Conservation (phyloP, 2,797 vertebrate species). For the Macroramphosus scolopax region DNA sequence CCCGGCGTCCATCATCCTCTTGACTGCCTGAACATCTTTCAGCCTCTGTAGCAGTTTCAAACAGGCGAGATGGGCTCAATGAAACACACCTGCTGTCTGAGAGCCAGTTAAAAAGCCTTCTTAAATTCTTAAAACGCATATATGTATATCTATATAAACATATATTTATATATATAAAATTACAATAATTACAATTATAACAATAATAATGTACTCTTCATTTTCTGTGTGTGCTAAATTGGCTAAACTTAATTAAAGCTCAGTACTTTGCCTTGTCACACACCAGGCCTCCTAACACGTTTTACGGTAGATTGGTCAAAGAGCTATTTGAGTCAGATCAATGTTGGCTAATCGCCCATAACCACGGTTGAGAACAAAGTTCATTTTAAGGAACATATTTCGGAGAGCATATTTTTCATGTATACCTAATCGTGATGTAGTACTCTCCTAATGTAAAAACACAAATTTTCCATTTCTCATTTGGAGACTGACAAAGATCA, state of each 20-base stretch:
- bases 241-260: constrained; percentile 39
- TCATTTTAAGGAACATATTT: constrained; percentile 16
- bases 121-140: too few species aligned
- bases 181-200: too few species aligned
- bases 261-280: constrained; percentile 31
- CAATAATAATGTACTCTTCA: too few species aligned
- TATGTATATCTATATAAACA: too few species aligned
- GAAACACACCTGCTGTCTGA: constrained; percentile 43
- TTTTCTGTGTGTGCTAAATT: too few species aligned
- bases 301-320: constrained; percentile 41
- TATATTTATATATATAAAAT: too few species aligned
- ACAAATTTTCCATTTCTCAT: not conserved
- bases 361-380: constrained; percentile 21
- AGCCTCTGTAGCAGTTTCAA: constrained; percentile 60
- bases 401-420: too few species aligned
- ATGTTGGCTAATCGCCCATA: constrained; percentile 40
- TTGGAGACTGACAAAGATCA: constrained; percentile 20
- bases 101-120: constrained; percentile 40
- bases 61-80: constrained; percentile 56
- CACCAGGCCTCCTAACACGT: constrained; percentile 21
- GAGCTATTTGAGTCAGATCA: constrained; percentile 55
- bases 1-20: constrained; percentile 51
- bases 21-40: constrained; percentile 37
- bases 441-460: too few species aligned
- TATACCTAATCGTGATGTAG: too few species aligned